These are phyloP conservation scores for Lampris megalopsis DNA, from an alignment of 2,113 vertebrate genomes.

Conservation along the genomic window DNA sequence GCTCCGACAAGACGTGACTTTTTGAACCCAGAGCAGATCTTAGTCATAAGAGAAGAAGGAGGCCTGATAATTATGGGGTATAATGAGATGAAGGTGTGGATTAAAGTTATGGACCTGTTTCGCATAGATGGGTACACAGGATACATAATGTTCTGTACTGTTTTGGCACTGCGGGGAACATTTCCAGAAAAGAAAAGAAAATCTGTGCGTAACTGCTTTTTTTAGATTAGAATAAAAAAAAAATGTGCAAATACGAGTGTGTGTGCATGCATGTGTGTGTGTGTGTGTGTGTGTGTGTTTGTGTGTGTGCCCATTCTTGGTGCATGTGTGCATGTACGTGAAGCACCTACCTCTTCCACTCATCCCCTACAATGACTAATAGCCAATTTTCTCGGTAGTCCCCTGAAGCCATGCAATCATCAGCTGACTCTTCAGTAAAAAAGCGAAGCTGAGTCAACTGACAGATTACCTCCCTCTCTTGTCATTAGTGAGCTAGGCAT, in stretches of 20 bases:
- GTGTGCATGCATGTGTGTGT: constrained; percentile 12
- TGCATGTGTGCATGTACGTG: constrained; percentile 6
- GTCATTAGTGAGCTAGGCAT: constrained; percentile 75
- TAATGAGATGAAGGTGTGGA: constrained; percentile 37
- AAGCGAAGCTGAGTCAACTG: constrained; percentile 56
- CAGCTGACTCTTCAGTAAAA: constrained; percentile 66
- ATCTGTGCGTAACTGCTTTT: neutral
- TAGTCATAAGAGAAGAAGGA: constrained; percentile 41
- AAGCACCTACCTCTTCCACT: neutral
- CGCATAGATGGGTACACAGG: constrained; percentile 35
- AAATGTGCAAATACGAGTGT: too few species aligned
- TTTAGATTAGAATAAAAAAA: too few species aligned
- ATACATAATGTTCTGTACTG: constrained; percentile 22
- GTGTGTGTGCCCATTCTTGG: neutral
- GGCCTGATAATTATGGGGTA: constrained; percentile 58
- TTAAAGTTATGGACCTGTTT: constrained; percentile 17
- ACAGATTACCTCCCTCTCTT: constrained; percentile 62
- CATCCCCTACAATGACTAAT: constrained; percentile 15
- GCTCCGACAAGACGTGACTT: constrained; percentile 34
- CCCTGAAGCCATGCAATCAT: constrained; percentile 47
- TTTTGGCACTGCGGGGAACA: constrained; percentile 39
- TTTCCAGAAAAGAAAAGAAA: constrained; percentile 25
- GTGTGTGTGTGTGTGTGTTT: constrained; percentile 21
- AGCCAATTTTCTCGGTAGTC: constrained; percentile 34
- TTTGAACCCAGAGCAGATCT: constrained; percentile 43